A percentile compares a stretch with the other conserved stretches of the same genome.
These are phyloP conservation scores for Orcinus orca DNA, from an alignment of 2,113 vertebrate genomes.

Conservation along the genomic window DNA sequence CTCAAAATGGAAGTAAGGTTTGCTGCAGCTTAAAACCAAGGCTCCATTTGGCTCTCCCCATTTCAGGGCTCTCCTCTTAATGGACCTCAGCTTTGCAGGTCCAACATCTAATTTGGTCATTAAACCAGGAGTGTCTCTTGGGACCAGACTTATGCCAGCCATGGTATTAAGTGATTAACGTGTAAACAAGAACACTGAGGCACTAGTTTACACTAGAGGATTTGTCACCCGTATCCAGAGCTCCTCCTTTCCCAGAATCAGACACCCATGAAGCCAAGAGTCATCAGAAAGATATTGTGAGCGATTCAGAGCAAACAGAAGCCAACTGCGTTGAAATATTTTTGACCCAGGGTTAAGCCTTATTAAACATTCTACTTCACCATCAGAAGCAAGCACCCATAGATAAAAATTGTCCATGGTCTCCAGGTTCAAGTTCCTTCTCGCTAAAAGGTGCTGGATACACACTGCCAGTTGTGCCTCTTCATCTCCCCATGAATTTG, in stretches of 20 bases:
- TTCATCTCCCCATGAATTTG: background rate
- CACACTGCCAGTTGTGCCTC: background rate
- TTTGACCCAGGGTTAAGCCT: constrained; percentile 8
- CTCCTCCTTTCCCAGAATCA: background rate
- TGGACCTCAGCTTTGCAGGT: background rate
- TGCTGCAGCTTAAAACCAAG: background rate
- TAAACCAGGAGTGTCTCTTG: background rate
- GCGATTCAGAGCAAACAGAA: background rate
- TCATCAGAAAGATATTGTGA: background rate
- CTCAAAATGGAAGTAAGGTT: constrained; percentile 11
- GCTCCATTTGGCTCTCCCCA: background rate
- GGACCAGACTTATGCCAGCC: background rate
- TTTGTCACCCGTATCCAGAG: background rate
- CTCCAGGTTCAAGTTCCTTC: background rate
- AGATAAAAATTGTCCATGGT: background rate
- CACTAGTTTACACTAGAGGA: background rate
- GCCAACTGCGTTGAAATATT: background rate
- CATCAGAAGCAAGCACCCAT: background rate
- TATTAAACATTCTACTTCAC: background rate
- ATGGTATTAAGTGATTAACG: background rate
- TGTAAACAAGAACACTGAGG: background rate
- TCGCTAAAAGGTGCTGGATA: background rate
- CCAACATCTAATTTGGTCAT: background rate
- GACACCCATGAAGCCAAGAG: background rate
- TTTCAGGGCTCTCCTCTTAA: background rate